Evolutionary conservation across 64 coral and sea anemone species (phyloP).

Genomic region (Stichodactyla mertensii): DNA sequence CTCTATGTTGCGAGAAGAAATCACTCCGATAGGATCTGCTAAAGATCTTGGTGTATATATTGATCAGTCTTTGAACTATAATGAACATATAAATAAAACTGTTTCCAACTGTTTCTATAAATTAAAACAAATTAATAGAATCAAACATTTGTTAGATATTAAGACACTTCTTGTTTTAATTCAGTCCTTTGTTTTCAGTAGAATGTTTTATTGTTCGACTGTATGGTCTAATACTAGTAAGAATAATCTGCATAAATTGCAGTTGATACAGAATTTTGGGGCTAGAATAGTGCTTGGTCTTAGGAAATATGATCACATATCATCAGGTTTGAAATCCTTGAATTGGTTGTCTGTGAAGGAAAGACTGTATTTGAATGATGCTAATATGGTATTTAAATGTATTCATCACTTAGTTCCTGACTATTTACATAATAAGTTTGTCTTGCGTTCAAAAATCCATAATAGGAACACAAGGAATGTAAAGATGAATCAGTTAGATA

Average conservation of each 20-base stretch:
- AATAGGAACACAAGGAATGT: not conserved
- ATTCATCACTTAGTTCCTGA: not conserved
- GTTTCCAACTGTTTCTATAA: not conserved
- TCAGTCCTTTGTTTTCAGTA: slow-evolving; percentile 29
- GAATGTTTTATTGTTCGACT: slow-evolving; percentile 30
- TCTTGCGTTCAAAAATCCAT: not conserved
- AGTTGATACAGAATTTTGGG: slow-evolving; percentile 50
- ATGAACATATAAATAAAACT: not conserved
- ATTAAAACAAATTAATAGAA: slow-evolving; percentile 1
- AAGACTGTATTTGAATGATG: not conserved
- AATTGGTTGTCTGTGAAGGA: slow-evolving; percentile 24
- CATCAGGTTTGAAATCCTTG: slow-evolving; percentile 45
- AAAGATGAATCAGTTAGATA: not conserved
- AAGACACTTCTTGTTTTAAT: not conserved
- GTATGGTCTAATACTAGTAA: slow-evolving; percentile 19
- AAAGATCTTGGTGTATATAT: slow-evolving; percentile 13
- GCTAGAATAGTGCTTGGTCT: slow-evolving; percentile 47
- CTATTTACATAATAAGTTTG: not conserved
- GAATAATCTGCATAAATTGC: not conserved
- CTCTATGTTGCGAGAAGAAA: not conserved
- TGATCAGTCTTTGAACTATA: not conserved
- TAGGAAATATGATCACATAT: slow-evolving; percentile 61
- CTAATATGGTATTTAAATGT: not conserved
- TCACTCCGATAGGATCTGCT: not conserved
- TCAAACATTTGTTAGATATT: not conserved